Base-by-base conservation (phyloP, 2,888 invertebrate genomes). In the Salpingus planirostris region DNA sequence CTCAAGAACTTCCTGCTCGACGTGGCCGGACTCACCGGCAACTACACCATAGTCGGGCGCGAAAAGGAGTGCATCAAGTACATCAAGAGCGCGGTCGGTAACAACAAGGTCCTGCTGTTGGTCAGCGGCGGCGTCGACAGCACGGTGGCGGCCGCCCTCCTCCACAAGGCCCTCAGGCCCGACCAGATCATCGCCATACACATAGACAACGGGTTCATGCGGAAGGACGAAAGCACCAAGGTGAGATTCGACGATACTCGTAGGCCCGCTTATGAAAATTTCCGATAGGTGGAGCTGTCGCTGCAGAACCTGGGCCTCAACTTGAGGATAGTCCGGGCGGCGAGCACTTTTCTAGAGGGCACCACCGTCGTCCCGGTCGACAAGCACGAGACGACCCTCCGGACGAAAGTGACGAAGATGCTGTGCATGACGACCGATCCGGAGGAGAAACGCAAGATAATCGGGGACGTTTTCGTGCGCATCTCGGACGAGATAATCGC, bases 91-190 rank as follows among this genome's bases (percentile, higher is more conserved):
- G 78, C 81, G 30, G 95, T 95, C 29, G 92, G 92, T 29, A 79
- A 77, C 50, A 88, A 85, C 60, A 95, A 93, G 42, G 95, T 64
- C 27, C 57, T 93, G 83, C 78, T 92, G 62, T 66, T 96, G 57
- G 82, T 95, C 31, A 96, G 96, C 62, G 98, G 98, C 11, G 98
- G 98, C 13, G 98, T 98, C 3, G 98, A 99, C 68, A 98, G 97
- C 1, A 92, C 97, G n/a, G 98, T 99, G 6, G 98, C 97, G 69
- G 96, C 96, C 13, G 96, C 96, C 12, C 69, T 99, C 38, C 70
- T 98, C 30, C 82, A 89, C 62, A 85, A 85, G 61, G 93, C 97
- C 6, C 71, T 99, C 28, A 76, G 78, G 38, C 81, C 84, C 50
- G 85, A 88, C 52, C 91, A 93, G 66, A 81, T 98, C 36, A 89